Evolutionary conservation across 1,140 invertebrate genomes (phyloP), one percentile per base, ranked within the genome.

Genomic region (Hetaerina americana): DNA sequence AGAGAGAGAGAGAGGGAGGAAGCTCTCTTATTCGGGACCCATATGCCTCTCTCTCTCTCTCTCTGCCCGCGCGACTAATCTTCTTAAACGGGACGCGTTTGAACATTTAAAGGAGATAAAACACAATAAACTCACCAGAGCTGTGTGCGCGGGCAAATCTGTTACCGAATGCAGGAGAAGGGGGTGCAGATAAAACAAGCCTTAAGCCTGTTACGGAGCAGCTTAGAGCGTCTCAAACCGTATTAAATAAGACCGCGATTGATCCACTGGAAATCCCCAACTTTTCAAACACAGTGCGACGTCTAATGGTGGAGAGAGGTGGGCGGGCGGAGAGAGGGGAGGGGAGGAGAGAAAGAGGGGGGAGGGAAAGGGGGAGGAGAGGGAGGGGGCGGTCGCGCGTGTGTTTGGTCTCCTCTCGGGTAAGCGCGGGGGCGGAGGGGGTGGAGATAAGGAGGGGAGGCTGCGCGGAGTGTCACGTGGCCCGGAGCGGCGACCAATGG

Each of bases 231-330:
- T 78, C 77, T 78, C 77, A 79, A 78, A 77, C 77, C 76, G 78
- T 79, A 79, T 79, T 80, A 80, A 80, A 78, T 79, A 79, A 80
- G 78, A 79, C 76, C 76, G 75, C 78, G 78, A 79, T 79, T 79
- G 78, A 79, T 79, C 78, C 78, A 74, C 73, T 73, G 70, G 73
- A 72, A 75, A 75, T 73, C 74, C 74, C 75, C 71, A 75, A 74
- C 76, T 77, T 77, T 76, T 76, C 76, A 76, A 77, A 77, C 76
- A 77, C 75, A 77, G 74, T 57, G 22, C 40, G 40, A 57, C 40
- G 40, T 57, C 40, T 57, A 57, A 57, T 57, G 40, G 40, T n/a
- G 40, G 22, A 57, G 40, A 57, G 40, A n/a, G 40, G 40, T 18
- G 40, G 40, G 40, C 2, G 40, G 40, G 40, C 15, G 40, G 40